phyloP scores from a whole-genome alignment of 2,888 invertebrate species.

The Epirrhoe alternata region DNA sequence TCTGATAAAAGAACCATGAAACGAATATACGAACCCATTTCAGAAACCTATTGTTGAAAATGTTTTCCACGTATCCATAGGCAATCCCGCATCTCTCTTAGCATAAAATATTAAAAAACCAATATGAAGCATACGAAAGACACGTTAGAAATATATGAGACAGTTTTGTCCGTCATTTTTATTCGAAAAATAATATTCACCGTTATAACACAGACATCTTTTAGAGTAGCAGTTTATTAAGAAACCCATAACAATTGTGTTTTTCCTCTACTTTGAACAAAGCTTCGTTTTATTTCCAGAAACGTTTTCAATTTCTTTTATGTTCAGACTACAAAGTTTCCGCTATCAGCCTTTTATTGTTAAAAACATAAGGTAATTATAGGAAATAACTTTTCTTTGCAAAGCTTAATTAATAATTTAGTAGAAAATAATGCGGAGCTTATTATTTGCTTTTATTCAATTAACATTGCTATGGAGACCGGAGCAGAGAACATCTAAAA shows the following conservation, averaged over 20 bases:
- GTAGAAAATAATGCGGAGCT: background rate
- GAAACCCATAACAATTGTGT: background rate
- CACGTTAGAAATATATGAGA: too few species aligned
- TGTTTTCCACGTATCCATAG: too few species aligned
- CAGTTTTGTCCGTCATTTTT: too few species aligned
- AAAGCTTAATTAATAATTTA: background rate
- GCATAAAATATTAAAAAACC: too few species aligned
- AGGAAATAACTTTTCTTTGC: background rate
- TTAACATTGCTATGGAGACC: background rate
- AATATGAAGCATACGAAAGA: too few species aligned
- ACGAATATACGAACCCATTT: too few species aligned
- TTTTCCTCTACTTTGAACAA: background rate
- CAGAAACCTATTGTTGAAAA: too few species aligned
- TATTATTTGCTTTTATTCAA: background rate
- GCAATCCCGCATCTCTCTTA: too few species aligned
- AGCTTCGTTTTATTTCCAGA: conserved; percentile 10
- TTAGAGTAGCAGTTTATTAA: background rate
- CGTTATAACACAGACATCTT: too few species aligned
- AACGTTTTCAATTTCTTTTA: conserved; percentile 7
- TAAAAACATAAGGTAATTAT: background rate
- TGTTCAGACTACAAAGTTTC: conserved; percentile 2
- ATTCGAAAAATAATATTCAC: too few species aligned
- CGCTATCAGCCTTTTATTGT: background rate
- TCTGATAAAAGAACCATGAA: too few species aligned
- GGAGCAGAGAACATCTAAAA: too few species aligned